Conservation (phyloP, 2,113 vertebrate genomes). For the Tetrax tetrax region DNA sequence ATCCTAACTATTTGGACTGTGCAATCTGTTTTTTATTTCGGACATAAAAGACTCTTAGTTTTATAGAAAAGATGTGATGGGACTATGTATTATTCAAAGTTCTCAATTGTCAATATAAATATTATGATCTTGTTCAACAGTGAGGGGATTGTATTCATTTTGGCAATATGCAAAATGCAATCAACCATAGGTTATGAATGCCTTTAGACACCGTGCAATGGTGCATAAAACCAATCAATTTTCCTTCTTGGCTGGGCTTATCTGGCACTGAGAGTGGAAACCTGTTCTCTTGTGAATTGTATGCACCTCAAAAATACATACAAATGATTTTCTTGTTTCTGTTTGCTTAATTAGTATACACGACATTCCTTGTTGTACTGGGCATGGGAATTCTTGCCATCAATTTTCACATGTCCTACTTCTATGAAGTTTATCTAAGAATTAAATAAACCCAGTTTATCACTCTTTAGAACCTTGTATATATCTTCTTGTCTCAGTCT, state of each 20-base stretch:
- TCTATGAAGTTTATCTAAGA: slow-evolving; percentile 31
- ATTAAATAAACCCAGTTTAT: neutral
- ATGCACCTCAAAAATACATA: slow-evolving; percentile 42
- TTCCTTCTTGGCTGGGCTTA: slow-evolving; percentile 64
- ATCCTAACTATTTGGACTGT: neutral
- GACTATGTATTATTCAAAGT: slow-evolving; percentile 14
- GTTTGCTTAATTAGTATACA: slow-evolving; percentile 73
- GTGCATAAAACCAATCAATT: slow-evolving; percentile 66
- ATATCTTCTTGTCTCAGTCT: neutral
- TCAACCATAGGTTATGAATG: slow-evolving; percentile 61
- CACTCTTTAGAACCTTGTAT: neutral
- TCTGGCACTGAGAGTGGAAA: slow-evolving; percentile 70
- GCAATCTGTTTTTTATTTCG: slow-evolving; percentile 40
- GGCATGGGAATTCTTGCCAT: slow-evolving; percentile 60
- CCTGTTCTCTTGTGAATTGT: slow-evolving; percentile 50
- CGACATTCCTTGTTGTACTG: slow-evolving; percentile 33
- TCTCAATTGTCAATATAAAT: slow-evolving; percentile 59
- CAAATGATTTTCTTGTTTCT: slow-evolving; percentile 67
- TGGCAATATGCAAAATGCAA: slow-evolving; percentile 56
- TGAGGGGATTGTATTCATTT: slow-evolving; percentile 44
- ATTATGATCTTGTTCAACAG: slow-evolving; percentile 53
- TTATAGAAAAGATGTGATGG: neutral
- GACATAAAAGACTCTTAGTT: slow-evolving; percentile 27
- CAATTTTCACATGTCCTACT: slow-evolving; percentile 51
- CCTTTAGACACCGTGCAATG: slow-evolving; percentile 44